phyloP scores from a whole-genome alignment of 2,113 vertebrate species.

The Etia nguti region DNA sequence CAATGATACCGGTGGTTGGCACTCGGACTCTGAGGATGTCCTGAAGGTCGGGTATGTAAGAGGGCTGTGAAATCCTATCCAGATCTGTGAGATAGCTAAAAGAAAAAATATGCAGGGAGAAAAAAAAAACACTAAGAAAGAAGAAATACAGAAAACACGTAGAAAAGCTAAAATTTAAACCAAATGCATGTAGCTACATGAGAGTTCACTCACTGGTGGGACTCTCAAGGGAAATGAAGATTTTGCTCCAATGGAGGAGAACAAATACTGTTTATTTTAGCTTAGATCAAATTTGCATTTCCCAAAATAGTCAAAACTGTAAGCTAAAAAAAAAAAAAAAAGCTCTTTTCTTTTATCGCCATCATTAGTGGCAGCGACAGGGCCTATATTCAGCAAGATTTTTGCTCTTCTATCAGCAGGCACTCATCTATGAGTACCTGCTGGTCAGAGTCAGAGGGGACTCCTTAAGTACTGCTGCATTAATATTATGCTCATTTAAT shows the following conservation, averaged over 20 bases:
- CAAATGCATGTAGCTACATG: not conserved
- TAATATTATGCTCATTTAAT: not conserved
- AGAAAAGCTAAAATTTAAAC: fast-evolving
- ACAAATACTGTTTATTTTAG: not conserved
- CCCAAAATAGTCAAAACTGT: not conserved
- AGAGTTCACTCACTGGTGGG: not conserved
- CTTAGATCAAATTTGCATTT: not conserved
- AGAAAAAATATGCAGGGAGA: not conserved
- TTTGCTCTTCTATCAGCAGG: not conserved
- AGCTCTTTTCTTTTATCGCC: not conserved
- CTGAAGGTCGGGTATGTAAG: constrained; percentile 57
- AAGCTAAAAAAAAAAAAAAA: not conserved
- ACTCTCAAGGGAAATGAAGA: not conserved
- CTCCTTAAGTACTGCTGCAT: not conserved
- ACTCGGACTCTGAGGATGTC: constrained; percentile 71
- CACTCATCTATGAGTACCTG: not conserved
- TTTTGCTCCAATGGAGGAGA: not conserved
- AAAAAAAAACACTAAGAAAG: not conserved
- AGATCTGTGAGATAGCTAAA: constrained; percentile 65
- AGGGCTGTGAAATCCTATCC: constrained; percentile 57
- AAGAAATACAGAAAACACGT: fast-evolving
- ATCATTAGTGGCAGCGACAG: not conserved
- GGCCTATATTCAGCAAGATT: not conserved
- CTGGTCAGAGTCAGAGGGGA: not conserved
- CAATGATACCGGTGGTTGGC: constrained; percentile 77